Evolutionary conservation across 2,797 vertebrate species (phyloP), one percentile per base, ranked within the genome.

Genomic region (Knipowitschia caucasica): DNA sequence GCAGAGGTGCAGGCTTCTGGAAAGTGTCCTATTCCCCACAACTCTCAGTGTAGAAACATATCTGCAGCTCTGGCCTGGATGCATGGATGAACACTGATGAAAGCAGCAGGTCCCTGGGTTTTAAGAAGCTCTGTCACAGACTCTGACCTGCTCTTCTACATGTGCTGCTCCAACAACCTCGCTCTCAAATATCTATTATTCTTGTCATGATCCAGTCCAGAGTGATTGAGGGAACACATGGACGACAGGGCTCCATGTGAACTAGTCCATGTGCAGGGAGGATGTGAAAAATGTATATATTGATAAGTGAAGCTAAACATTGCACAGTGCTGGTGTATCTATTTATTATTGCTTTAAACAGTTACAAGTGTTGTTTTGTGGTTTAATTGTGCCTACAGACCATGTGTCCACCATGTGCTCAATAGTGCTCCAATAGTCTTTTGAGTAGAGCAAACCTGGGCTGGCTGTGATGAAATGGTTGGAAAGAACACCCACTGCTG

Each of bases 111-210:
- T 82, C 68, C 72, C 63, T 56, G 34, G 33, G 67, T 67, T 58
- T 49, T 47, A 70, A 76, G 78, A 83, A 17, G 52, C 67, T 64
- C 59, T 66, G 61, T 56, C 24, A 55, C 64, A 59, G 56, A 26
- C 64, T 33, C 49, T 78, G 84, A 83, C 83, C 79, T n/a, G n/a
- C 77, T 86, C 83, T 86, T 88, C 80, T 86, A 74, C 82, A 86
- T 84, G 74, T 80, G 77, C 80, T 80, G 77, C 80, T 80, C 63
- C 50, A 73, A 73, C 77, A 72, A 67, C 80, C 54, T 59, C 78
- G 71, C 68, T 26, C 59, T 66, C 76, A 86, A 83, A 81, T 82
- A 76, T 81, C 59, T 79, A 64, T 83, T 80, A 82, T 84, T 73
- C 73, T 59, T 38, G 36, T 44, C 67, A 63, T 71, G 65, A 70